Conservation (phyloP, 2,797 vertebrate species). For the Oceanodroma leucorhoa region DNA sequence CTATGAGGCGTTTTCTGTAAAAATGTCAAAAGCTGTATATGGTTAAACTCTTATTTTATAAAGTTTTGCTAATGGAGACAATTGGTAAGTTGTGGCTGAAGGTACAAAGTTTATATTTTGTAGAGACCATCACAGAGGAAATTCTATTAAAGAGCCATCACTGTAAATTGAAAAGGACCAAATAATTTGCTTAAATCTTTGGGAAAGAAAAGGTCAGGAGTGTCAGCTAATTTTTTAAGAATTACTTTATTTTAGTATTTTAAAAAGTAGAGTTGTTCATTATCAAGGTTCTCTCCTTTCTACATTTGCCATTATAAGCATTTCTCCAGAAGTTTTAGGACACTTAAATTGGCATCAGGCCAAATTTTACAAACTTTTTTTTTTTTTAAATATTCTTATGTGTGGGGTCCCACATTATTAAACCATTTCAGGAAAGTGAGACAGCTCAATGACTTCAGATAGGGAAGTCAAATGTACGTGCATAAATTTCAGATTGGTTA, state of each 20-base stretch:
- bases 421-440: constrained; percentile 35
- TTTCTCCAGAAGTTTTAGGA: constrained; percentile 5
- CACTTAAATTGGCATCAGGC: background rate
- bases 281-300: background rate
- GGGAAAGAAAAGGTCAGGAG: background rate
- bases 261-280: background rate
- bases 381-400: accelerated
- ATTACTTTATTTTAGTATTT: background rate
- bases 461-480: background rate
- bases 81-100: background rate
- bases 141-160: background rate
- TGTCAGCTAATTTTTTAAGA: constrained; percentile 11
- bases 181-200: background rate
- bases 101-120: background rate
- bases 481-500: background rate
- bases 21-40: background rate
- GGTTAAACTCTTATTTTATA: background rate
- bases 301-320: background rate
- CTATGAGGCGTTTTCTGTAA: background rate
- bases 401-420: background rate
- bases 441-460: background rate
- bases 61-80: background rate
- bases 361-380: background rate
- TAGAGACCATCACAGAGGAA: constrained; percentile 7
- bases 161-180: constrained; percentile 1